These are phyloP conservation scores for Lepidurus couesii DNA, from an alignment of 1,140 invertebrate species.

Conservation along the genomic window DNA sequence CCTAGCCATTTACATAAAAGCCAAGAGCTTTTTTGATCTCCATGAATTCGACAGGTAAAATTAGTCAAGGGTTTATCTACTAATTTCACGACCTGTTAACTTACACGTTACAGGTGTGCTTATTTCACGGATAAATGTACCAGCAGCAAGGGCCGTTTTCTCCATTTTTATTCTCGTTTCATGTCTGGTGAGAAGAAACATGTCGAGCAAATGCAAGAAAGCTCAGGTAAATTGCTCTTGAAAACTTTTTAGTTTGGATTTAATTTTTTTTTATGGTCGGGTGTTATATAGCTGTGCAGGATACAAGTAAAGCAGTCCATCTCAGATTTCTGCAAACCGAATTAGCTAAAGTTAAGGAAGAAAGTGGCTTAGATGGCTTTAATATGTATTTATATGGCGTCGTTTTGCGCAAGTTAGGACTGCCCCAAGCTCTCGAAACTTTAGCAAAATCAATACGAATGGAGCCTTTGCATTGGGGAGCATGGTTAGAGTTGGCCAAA, in stretches of 20 bases:
- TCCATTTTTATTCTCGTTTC: constrained; percentile 78
- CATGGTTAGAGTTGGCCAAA: constrained; percentile 85
- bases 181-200: constrained; percentile 83
- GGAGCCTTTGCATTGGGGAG: constrained; percentile 82
- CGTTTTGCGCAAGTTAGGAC: constrained; percentile 76
- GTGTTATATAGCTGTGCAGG: constrained; percentile 57
- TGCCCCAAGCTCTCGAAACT: constrained; percentile 64
- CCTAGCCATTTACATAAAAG: constrained; percentile 67
- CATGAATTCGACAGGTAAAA: constrained; percentile 73
- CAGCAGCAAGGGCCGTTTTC: constrained; percentile 62
- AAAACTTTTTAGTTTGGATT: constrained; percentile 30
- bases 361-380: constrained; percentile 42
- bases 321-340: constrained; percentile 23
- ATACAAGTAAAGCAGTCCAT: constrained; percentile 41
- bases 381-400: constrained; percentile 84
- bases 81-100: constrained; percentile 27
- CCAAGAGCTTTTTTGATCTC: constrained; percentile 84
- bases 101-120: constrained; percentile 56
- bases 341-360: constrained; percentile 13
- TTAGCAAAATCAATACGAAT: constrained; percentile 69
- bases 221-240: constrained; percentile 50
- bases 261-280: constrained; percentile 33
- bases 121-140: constrained; percentile 68
- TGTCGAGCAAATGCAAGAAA: constrained; percentile 73
- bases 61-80: background rate